Evolutionary conservation across 2,888 invertebrate genomes (phyloP), one percentile per base, ranked within the genome.

Genomic region (Cordilura impudica): DNA sequence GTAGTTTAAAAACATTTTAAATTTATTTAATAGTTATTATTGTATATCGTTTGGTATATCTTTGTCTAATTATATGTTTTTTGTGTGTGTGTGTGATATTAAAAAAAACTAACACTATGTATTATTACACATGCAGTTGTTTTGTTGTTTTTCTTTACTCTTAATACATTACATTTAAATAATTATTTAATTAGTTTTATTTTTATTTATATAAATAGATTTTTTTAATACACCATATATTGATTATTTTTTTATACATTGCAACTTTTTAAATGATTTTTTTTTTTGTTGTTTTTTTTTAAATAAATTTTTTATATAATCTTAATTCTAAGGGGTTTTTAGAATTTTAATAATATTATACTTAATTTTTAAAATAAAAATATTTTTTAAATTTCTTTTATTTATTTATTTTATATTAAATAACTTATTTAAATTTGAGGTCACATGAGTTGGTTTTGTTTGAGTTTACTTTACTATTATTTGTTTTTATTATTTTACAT

Each of bases 401-500:
- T 78, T 72, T 54, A 69, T 66, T 70, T 66, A 18, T 84, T 82
- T 85, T 83, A 83, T 83, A 83, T 84, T 84, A 83, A 85, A 87
- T 87, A 88, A 87, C 89, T 89, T 89, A 89, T 87, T 86, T 86
- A 89, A 88, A 85, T 87, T 89, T 90, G 90, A 90, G 90, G 90
- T 90, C 90, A 90, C 90, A 90, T 90, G 90, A 90, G 90, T 90
- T 90, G 90, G 90, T 90, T 89, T 89, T 89, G 88, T 88, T 82
- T 82, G 80, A 81, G 81, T 82, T 82, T 82, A 77, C 75, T 80
- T 80, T 77, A 60, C 73, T 81, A 73, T 81, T 80, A 65, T 67
- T 65, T 56, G 45, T 21, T 65, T 12, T 65, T 58, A 53, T 72
- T 53, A 58, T 65, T 60, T 73, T 67, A 69, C 54, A 65, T 12